phyloP scores from a whole-genome alignment of 2,888 invertebrate species.

The Orthosia gracilis region DNA sequence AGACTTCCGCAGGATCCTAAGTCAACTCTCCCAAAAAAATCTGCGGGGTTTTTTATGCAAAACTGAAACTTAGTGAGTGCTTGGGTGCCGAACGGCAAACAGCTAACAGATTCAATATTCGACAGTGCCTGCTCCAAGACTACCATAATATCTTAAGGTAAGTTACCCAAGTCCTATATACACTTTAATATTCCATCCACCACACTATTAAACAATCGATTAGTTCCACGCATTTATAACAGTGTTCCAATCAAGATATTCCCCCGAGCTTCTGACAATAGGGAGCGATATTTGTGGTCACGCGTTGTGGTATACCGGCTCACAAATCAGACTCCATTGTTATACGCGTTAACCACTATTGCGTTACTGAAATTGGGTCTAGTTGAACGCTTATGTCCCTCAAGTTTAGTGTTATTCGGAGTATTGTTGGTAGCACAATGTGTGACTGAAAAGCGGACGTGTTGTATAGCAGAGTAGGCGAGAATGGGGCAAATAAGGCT shows the following conservation, averaged over 20 bases:
- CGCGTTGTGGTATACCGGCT: constrained; percentile 60
- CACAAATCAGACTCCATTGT: constrained; percentile 72
- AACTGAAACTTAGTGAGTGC: not conserved
- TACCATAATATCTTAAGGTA: not conserved
- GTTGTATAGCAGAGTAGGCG: constrained; percentile 16
- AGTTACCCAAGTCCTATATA: not conserved
- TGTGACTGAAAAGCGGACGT: constrained; percentile 35
- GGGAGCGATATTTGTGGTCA: constrained; percentile 67
- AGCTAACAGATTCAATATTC: not conserved
- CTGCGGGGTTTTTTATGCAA: not conserved
- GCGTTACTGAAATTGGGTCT: constrained; percentile 65
- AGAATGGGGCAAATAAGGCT: constrained; percentile 32
- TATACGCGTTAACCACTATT: constrained; percentile 64
- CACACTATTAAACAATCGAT: constrained; percentile 47
- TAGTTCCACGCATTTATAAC: constrained; percentile 54
- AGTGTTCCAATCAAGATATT: constrained; percentile 69
- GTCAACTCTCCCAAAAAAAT: not conserved
- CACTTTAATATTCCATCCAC: constrained; percentile 31
- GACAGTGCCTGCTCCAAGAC: not conserved
- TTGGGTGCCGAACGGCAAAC: not conserved
- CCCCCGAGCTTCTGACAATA: constrained; percentile 62
- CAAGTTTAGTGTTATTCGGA: constrained; percentile 63
- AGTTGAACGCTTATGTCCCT: constrained; percentile 62
- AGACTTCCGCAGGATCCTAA: too few species aligned
- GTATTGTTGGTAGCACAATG: constrained; percentile 56